Conservation (phyloP, 2,113 vertebrate species). For the Tachysurus fulvidraco region DNA sequence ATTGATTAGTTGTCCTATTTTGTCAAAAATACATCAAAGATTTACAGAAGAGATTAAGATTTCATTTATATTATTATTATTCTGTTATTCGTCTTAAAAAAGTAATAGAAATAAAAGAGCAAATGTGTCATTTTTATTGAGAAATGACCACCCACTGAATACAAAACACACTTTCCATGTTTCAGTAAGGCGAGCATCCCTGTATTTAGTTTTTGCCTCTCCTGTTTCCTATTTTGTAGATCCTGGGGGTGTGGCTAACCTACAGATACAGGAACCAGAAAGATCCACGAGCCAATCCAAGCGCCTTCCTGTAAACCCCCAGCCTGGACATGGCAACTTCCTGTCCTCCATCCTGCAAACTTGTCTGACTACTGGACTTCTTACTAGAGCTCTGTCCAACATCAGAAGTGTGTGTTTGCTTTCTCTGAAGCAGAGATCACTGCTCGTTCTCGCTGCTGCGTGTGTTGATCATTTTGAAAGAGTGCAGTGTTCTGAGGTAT, state of each 20-base stretch:
- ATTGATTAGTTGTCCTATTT: neutral
- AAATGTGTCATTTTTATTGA: neutral
- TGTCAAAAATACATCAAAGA: neutral
- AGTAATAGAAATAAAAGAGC: neutral
- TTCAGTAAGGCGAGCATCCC: neutral
- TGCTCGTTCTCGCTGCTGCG: constrained; percentile 46
- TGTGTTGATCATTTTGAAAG: constrained; percentile 40
- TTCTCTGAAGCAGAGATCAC: constrained; percentile 37
- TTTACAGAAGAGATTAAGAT: neutral
- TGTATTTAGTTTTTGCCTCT: neutral
- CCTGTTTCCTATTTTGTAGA: constrained; percentile 71
- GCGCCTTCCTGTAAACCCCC: constrained; percentile 87
- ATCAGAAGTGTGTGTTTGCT: constrained; percentile 34
- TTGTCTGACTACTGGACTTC: constrained; percentile 28
- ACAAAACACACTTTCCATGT: neutral
- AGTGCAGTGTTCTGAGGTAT: constrained; percentile 33
- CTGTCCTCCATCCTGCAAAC: constrained; percentile 15
- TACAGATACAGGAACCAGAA: constrained; percentile 94
- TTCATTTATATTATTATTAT: neutral
- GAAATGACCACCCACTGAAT: neutral
- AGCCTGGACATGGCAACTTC: constrained; percentile 1
- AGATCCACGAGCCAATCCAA: constrained; percentile 89
- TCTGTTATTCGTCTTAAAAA: neutral
- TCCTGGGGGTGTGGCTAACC: constrained; percentile 93
- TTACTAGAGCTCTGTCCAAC: constrained; percentile 28